Evolutionary conservation across 2,797 vertebrate genomes (phyloP), one percentile per base, ranked within the genome.

Genomic region (Cirrhinus mrigala): DNA sequence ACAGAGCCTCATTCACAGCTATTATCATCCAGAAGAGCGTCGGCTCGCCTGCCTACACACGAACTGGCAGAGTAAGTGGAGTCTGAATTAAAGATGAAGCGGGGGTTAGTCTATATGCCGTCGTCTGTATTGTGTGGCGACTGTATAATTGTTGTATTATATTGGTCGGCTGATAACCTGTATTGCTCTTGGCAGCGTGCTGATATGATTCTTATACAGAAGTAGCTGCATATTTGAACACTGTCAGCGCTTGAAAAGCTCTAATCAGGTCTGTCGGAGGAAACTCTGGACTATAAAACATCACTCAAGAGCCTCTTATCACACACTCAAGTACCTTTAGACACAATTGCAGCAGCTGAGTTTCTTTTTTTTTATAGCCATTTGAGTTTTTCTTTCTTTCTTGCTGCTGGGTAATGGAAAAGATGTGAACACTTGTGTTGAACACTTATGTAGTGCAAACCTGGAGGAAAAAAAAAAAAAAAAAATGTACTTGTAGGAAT

Each of bases 1-100:
- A 88, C 83, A 88, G 83, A 86, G 83, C 84, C 87, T 82, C 71
- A 78, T 88, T 89, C 88, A 86, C 74, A 46, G 77, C 78, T 85
- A 89, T 87, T 89, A 86, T 86, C 80, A 88, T 85, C 81, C 80
- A 84, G 84, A 82, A 85, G 78, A 76, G 66, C 74, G 50, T 82
- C 33, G 70, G 70, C 64, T 83, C 81, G 76, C 70, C 81, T 86
- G 70, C 82, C 68, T 71, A 66, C 80, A 74, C 85, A 80, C 73
- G 24, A 79, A 85, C 66, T 84, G 73, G 81, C 33, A 83, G 71
- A 74, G 78, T 73, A 71, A 44, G 54, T 4, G 27, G 14, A 56
- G 62, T 81, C 79, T 83, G 79, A 62, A 78, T 81, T 80, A 81
- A 80, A 66, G 56, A 78, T 48, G 68, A 74, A 68, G 40, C 73